Conservation (phyloP, 2,888 invertebrate species). For the Tineola bisselliella region DNA sequence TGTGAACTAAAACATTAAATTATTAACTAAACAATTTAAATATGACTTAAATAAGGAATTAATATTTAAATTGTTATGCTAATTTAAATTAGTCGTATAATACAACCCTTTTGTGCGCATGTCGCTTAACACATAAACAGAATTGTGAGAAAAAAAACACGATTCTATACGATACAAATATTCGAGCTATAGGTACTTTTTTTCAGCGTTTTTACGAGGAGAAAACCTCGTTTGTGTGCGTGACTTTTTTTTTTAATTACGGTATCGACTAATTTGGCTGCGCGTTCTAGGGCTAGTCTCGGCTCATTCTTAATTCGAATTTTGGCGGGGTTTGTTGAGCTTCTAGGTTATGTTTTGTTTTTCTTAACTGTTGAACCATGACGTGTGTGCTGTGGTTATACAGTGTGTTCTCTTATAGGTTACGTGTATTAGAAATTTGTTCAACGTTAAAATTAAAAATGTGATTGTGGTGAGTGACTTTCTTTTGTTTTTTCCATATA, state of each 20-base stretch:
- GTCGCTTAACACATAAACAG: slow-evolving; percentile 46
- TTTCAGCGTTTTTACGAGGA: slow-evolving; percentile 64
- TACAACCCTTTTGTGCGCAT: slow-evolving; percentile 66
- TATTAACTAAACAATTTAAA: background rate
- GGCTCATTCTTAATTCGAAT: background rate
- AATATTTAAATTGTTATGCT: background rate
- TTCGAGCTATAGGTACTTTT: slow-evolving; percentile 69
- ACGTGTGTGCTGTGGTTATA: background rate
- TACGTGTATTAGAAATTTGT: background rate
- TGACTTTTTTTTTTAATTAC: slow-evolving; percentile 63
- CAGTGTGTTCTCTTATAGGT: background rate
- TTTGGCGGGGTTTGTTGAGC: background rate
- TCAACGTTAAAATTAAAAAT: background rate
- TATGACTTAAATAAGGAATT: background rate
- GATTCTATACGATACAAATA: slow-evolving; percentile 42
- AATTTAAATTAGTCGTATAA: background rate
- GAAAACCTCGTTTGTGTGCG: slow-evolving; percentile 62
- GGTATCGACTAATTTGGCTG: slow-evolving; percentile 65
- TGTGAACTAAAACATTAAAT: background rate
- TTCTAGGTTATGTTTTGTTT: slow-evolving; percentile 33
- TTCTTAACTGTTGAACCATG: slow-evolving; percentile 12
- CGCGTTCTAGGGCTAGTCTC: slow-evolving; percentile 29
- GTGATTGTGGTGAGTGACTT: background rate
- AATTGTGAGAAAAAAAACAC: slow-evolving; percentile 46
- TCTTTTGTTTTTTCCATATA: background rate